phyloP scores from a whole-genome alignment of 64 coral and sea anemone genomes.

The Orbicella faveolata region DNA sequence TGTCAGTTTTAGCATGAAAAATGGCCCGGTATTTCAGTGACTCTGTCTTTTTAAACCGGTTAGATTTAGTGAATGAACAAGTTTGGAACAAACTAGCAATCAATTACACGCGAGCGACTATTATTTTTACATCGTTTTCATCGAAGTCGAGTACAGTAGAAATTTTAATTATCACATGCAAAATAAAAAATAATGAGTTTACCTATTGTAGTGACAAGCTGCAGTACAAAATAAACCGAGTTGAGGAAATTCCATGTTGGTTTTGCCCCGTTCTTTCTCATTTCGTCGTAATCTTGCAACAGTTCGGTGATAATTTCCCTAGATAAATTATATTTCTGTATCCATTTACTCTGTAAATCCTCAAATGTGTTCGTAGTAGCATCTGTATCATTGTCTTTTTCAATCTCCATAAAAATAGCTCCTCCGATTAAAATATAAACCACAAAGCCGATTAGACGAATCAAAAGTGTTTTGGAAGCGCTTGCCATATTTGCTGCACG shows the following conservation, averaged over 20 bases:
- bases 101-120: too few relatives aligned
- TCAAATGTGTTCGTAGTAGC: neutral
- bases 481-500: too few relatives aligned
- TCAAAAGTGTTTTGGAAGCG: too few relatives aligned
- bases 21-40: too few relatives aligned
- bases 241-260: slow-evolving; percentile 12
- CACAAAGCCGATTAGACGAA: neutral
- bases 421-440: slow-evolving; percentile 9
- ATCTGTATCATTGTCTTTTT: neutral
- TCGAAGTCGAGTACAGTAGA: neutral
- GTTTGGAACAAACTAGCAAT: too few relatives aligned
- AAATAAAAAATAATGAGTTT: neutral
- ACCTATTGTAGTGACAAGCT: slow-evolving; percentile 38
- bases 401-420: slow-evolving; percentile 33
- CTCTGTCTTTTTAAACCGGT: too few relatives aligned
- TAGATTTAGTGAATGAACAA: too few relatives aligned
- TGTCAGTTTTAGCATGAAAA: too few relatives aligned
- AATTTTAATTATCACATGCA: neutral
- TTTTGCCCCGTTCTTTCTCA: neutral
- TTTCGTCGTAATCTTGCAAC: neutral
- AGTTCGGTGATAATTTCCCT: neutral
- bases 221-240: slow-evolving; percentile 10
- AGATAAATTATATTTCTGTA: neutral
- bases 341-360: neutral
- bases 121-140: too few relatives aligned